Conservation (phyloP, 2,888 invertebrate genomes). For the Ptychoptera albimana region DNA sequence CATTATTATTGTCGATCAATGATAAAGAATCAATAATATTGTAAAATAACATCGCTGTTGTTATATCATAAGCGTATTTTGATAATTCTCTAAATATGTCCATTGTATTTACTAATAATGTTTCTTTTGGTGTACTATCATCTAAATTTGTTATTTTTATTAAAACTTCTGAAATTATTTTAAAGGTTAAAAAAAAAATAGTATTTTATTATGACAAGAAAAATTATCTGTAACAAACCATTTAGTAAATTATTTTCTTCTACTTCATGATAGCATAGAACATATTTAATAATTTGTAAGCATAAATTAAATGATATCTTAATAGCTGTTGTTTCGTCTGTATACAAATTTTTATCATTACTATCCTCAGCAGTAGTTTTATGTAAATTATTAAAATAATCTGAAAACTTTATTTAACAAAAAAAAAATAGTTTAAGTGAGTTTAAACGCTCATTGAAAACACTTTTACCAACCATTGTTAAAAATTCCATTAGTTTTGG, state of each 20-base stretch:
- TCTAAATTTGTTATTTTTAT: too few species aligned
- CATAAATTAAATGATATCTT: constrained; percentile 39
- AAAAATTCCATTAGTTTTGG: constrained; percentile 9
- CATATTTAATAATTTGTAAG: constrained; percentile 26
- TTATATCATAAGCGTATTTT: too few species aligned
- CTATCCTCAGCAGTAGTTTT: constrained; percentile 37
- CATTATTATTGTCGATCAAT: background rate
- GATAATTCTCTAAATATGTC: too few species aligned
- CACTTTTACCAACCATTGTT: constrained; percentile 6
- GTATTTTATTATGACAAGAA: background rate
- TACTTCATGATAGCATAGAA: too few species aligned
- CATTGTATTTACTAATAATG: too few species aligned
- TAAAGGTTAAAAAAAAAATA: background rate
- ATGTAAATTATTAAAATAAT: constrained; percentile 18
- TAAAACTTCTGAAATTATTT: too few species aligned
- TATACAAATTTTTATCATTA: constrained; percentile 36
- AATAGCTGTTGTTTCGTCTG: constrained; percentile 33
- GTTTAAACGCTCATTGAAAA: too few species aligned
- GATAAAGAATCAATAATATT: too few species aligned
- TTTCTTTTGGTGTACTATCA: too few species aligned
- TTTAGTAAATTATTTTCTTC: constrained; percentile 4
- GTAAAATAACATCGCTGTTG: too few species aligned
- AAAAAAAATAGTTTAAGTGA: too few species aligned
- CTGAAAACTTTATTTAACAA: background rate
- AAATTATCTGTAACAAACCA: constrained; percentile 1